Evolutionary conservation across 2,113 vertebrate genomes (phyloP), one percentile per base, ranked within the genome.

Genomic region (Dermatemys mawii): DNA sequence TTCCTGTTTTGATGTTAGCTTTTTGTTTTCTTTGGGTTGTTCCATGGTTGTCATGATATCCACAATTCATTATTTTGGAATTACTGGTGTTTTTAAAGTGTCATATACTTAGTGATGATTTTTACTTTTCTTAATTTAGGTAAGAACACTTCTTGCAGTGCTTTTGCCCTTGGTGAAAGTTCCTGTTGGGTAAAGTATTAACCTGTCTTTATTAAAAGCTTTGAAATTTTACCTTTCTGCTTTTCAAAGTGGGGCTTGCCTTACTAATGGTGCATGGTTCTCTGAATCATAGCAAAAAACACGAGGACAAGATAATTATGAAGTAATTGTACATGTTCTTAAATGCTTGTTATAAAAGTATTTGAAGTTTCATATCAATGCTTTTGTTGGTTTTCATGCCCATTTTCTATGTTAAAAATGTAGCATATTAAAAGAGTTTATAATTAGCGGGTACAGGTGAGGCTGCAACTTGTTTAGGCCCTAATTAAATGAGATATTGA

Each of bases 111-210:
- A 78, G 76, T 87, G 50, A 90, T 94, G 35, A 48, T 95, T 88
- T 78, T 96, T 50, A 92, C 63, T 95, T 92, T 90, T 87, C 94
- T 91, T 21, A 44, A 75, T 97, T 97, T 97, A 98, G 98, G 98
- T 98, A 98, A 98, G 97, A 94, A 92, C 27, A 1, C 88, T 75
- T 88, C 95, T 90, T 91, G 78, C 27, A 73, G 11, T 96, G 73
- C 50, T 75, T 79, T 93, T 95, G 81, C 44, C 86, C 95, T 91
- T 76, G 89, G 90, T 84, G 96, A 87, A 96, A 95, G 87, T 93
- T 96, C 91, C 94, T 3, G 90, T 93, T 92, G 94, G 97, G 97
- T 98, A 97, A 98, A 87, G 97, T 98, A 98, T 93, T 95, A 38
- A 70, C 55, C 3, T 90, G 7, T 73, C 60, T 90, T 90, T 75